Conservation (phyloP, 1,140 invertebrate genomes). For the Drosophila ambigua region DNA sequence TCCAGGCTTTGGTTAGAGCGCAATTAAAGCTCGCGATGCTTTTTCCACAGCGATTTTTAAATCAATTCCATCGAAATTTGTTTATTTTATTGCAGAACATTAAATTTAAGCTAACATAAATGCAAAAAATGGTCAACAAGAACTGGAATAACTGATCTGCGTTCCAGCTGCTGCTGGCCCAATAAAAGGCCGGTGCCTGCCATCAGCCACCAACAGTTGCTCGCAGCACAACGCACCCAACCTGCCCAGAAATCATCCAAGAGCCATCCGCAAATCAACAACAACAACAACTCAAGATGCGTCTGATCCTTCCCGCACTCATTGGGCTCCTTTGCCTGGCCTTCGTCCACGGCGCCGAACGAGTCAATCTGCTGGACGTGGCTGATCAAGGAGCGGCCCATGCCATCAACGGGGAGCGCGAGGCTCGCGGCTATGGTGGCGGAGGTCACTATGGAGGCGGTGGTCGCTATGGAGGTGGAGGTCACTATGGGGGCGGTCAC, state of each 20-base stretch:
- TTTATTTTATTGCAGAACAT: conserved; percentile 25
- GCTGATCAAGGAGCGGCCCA: conserved; percentile 53
- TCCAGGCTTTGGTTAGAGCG: background rate
- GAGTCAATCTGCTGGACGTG: conserved; percentile 32
- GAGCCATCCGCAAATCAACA: background rate
- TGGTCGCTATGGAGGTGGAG: conserved; percentile 2
- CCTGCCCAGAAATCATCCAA: background rate
- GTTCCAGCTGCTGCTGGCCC: background rate
- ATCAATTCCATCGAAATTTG: background rate
- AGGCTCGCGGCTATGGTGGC: conserved; percentile 17
- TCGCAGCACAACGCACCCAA: conserved; percentile 7
- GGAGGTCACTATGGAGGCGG: conserved; percentile 21
- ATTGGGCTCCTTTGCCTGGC: conserved; percentile 35
- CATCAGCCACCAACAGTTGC: conserved; percentile 19
- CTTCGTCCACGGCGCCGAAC: conserved; percentile 13
- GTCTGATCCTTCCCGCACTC: conserved; percentile 38
- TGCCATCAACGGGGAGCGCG: conserved; percentile 40
- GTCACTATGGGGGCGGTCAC: background rate
- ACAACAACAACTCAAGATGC: conserved; percentile 34
- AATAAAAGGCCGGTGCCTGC: conserved; percentile 38
- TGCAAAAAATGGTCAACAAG: conserved; percentile 14
- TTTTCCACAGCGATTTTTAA: background rate
- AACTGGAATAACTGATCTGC: conserved; percentile 6
- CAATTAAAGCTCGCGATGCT: conserved; percentile 23
- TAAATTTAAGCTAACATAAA: conserved; percentile 8